These are phyloP conservation scores for Macaria notata DNA, from an alignment of 2,888 invertebrate species.

Conservation along the genomic window DNA sequence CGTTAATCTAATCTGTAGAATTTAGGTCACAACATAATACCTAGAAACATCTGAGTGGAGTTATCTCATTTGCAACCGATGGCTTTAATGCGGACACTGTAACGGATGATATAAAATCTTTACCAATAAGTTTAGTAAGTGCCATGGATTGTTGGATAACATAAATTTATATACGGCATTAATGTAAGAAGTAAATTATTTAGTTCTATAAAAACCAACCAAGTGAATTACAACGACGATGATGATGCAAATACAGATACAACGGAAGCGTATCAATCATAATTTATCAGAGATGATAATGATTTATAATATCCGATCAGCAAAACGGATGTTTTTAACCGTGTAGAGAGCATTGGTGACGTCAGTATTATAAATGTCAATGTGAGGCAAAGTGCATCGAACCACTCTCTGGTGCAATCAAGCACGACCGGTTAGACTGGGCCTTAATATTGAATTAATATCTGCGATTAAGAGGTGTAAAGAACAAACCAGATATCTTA, in stretches of 20 bases:
- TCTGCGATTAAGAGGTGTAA: constrained; percentile 30
- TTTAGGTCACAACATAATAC: constrained; percentile 28
- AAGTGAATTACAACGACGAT: not conserved
- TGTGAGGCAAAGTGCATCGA: constrained; percentile 43
- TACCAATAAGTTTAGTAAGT: too few species aligned
- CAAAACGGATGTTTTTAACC: constrained; percentile 15
- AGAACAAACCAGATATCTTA: constrained; percentile 22
- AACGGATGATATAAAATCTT: constrained; percentile 13
- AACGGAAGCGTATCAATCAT: constrained; percentile 1
- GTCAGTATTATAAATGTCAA: constrained; percentile 37
- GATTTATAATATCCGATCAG: constrained; percentile 10
- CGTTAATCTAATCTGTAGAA: constrained; percentile 27
- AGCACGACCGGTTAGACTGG: constrained; percentile 36
- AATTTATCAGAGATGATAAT: constrained; percentile 6
- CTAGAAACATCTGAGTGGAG: constrained; percentile 19
- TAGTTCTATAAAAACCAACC: too few species aligned
- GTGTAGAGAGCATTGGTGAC: constrained; percentile 26
- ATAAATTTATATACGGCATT: too few species aligned
- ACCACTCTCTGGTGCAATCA: constrained; percentile 41
- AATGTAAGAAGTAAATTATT: too few species aligned
- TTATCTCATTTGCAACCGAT: constrained; percentile 8
- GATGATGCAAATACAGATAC: constrained; percentile 1
- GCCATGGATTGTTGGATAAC: too few species aligned
- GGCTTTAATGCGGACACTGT: constrained; percentile 10
- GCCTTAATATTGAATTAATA: constrained; percentile 35